Evolutionary conservation across 2,888 invertebrate genomes (phyloP).

Genomic region (Coenonympha arcania): DNA sequence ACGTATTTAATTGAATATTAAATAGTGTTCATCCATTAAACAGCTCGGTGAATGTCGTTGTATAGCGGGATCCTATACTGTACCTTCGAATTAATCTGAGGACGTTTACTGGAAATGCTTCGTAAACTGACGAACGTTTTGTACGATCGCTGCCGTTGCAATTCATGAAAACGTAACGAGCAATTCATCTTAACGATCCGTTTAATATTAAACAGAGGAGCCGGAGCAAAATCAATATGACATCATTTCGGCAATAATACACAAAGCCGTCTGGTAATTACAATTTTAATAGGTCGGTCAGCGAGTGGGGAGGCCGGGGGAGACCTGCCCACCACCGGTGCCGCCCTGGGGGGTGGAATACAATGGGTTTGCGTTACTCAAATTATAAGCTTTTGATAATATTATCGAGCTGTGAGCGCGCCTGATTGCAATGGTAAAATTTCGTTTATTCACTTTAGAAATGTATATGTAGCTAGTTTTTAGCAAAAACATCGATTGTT

Average conservation of each 20-base stretch:
- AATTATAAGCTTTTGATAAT: constrained; percentile 52
- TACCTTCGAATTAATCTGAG: no score
- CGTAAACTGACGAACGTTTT: neutral
- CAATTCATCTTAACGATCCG: constrained; percentile 16
- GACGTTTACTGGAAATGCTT: no score
- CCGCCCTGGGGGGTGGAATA: constrained; percentile 33
- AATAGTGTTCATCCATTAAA: no score
- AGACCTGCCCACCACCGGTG: constrained; percentile 24
- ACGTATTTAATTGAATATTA: no score
- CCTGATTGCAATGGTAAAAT: constrained; percentile 24
- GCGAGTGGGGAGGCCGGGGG: constrained; percentile 34
- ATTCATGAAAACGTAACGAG: constrained; percentile 1
- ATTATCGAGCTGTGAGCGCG: constrained; percentile 39
- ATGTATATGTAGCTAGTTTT: neutral
- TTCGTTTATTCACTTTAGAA: constrained; percentile 10
- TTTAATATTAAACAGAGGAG: constrained; percentile 16
- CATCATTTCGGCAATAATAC: constrained; percentile 58
- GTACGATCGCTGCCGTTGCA: neutral
- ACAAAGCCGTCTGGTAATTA: constrained; percentile 61
- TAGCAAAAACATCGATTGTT: no score
- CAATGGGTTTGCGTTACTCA: constrained; percentile 53
- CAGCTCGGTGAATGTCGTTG: no score
- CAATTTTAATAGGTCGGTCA: constrained; percentile 69
- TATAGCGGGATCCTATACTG: no score
- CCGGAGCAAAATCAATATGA: constrained; percentile 48